Conservation (phyloP, 1,140 invertebrate species). For the Neoseiulus cucumeris region DNA sequence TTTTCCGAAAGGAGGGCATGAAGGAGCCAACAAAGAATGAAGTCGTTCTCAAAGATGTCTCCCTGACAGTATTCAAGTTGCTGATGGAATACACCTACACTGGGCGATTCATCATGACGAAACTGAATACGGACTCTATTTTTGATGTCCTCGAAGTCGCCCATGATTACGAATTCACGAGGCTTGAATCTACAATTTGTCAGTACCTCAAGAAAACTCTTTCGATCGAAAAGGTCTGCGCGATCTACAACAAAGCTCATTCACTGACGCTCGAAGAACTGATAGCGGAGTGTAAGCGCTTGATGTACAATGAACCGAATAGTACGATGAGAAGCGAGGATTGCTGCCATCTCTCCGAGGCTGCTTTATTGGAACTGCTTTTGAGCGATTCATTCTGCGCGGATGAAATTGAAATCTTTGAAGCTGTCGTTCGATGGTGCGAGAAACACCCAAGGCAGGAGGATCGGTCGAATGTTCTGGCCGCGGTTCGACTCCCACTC, state of each 20-base stretch:
- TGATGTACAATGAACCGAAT: no score
- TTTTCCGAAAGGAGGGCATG: conserved; percentile 70
- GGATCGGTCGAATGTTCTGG: conserved; percentile 20
- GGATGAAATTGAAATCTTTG: conserved; percentile 82
- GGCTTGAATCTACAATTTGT: conserved; percentile 71
- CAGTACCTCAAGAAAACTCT: conserved; percentile 75
- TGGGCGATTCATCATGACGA: conserved; percentile 57
- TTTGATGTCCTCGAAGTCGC: conserved; percentile 68
- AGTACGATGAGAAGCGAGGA: conserved; percentile 56
- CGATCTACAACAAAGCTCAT: conserved; percentile 71
- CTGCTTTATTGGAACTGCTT: conserved; percentile 45
- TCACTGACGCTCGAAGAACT: conserved; percentile 44
- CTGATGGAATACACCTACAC: conserved; percentile 89
- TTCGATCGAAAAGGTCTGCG: conserved; percentile 67
- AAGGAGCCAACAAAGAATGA: conserved; percentile 58
- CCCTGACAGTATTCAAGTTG: conserved; percentile 67
- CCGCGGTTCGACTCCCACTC: conserved; percentile 54
- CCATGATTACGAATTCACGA: conserved; percentile 82
- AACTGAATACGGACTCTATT: conserved; percentile 61
- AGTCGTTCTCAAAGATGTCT: conserved; percentile 63
- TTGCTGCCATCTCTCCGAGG: conserved; percentile 57
- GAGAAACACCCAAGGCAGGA: conserved; percentile 31
- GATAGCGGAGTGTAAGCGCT: conserved; percentile 40
- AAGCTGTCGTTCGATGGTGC: conserved; percentile 64
- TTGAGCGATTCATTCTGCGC: conserved; percentile 85